Percentiles rank a stretch among this genome's conserved stretches.
Conservation (phyloP, 2,113 vertebrate genomes). For the Bettongia penicillata region DNA sequence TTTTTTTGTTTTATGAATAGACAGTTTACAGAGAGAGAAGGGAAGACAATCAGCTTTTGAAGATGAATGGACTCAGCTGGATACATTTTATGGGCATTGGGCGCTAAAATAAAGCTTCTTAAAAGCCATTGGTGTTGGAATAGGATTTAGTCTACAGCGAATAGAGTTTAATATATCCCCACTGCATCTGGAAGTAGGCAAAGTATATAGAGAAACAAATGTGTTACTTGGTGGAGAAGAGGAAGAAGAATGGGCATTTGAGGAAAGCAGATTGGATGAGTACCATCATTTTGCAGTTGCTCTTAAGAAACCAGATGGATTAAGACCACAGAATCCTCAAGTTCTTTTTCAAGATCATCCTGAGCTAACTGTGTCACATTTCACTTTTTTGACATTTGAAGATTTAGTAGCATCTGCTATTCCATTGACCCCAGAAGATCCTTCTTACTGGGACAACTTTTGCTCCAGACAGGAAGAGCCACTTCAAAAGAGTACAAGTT, state of each 20-base stretch:
- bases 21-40: conserved; percentile 95
- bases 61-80: conserved; percentile 91
- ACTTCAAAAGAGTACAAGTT: conserved; percentile 83
- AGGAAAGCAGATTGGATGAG: conserved; percentile 89
- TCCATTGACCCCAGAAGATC: conserved; percentile 91
- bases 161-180: conserved; percentile 92
- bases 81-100: conserved; percentile 97
- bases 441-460: conserved; percentile 92
- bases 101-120: conserved; percentile 99
- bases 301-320: conserved; percentile 83
- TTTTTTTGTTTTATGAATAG: conserved; percentile 98
- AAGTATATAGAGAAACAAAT: conserved; percentile 87
- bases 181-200: conserved; percentile 85
- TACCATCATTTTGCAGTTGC: conserved; percentile 95
- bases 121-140: conserved; percentile 95
- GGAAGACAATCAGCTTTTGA: conserved; percentile 90
- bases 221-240: conserved; percentile 92
- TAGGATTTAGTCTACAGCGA: conserved; percentile 95
- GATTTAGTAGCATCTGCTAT: conserved; percentile 90
- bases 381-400: conserved; percentile 89
- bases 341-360: conserved; percentile 64
- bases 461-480: conserved; percentile 89
- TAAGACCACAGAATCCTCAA: conserved; percentile 66
- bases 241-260: conserved; percentile 87
- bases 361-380: conserved; percentile 80